Evolutionary conservation across 2,113 vertebrate species (phyloP).

Genomic region (Bubalus kerabau): DNA sequence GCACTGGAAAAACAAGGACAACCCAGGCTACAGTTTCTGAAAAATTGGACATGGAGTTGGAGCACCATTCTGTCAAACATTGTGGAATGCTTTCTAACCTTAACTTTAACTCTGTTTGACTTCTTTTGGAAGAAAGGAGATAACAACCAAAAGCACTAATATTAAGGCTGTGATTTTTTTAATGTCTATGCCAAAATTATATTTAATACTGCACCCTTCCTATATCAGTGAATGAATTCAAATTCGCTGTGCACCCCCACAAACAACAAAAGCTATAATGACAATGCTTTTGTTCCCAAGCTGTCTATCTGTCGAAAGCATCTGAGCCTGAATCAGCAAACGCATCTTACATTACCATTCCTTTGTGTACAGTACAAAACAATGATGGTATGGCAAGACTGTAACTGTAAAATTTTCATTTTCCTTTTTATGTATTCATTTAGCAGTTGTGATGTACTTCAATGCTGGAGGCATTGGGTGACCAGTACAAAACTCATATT

Average conservation of each 20-base stretch:
- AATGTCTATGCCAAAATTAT: neutral
- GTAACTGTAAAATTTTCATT: neutral
- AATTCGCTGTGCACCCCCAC: neutral
- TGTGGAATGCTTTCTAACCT: neutral
- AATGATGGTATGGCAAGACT: neutral
- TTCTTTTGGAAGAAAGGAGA: neutral
- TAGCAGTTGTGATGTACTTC: neutral
- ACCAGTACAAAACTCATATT: neutral
- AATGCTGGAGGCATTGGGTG: neutral
- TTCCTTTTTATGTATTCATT: neutral
- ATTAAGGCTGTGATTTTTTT: neutral
- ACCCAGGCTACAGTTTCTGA: neutral
- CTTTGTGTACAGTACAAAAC: neutral
- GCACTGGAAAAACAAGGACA: neutral
- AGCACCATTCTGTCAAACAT: neutral
- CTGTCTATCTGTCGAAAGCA: neutral
- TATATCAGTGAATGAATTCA: neutral
- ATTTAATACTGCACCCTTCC: neutral
- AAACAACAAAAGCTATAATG: neutral
- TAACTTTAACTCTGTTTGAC: neutral
- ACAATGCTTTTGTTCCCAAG: neutral
- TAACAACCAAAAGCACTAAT: neutral
- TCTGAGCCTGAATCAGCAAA: neutral
- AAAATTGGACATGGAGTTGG: neutral
- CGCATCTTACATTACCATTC: neutral